Evolutionary conservation across 2,113 vertebrate genomes (phyloP).

Genomic region (Sclerurus mexicanus): DNA sequence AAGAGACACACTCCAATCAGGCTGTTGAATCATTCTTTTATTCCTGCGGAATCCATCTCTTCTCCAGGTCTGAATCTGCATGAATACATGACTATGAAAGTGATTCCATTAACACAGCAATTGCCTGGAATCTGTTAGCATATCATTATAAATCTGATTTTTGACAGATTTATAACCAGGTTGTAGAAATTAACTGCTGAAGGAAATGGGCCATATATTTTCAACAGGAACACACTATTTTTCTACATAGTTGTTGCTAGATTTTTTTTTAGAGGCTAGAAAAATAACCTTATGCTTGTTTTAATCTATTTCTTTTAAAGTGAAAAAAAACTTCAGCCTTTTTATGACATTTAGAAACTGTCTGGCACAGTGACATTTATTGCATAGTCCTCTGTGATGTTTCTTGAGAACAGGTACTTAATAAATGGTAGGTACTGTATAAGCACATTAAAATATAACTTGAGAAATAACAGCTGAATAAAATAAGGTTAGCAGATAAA

Average conservation of each 20-base stretch:
- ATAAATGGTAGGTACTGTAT: neutral
- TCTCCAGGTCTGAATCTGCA: neutral
- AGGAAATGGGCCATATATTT: slow-evolving; percentile 29
- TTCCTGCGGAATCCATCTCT: neutral
- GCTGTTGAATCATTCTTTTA: neutral
- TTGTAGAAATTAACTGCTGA: slow-evolving; percentile 41
- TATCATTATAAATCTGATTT: slow-evolving; percentile 43
- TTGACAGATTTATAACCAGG: slow-evolving; percentile 49
- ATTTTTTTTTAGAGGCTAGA: neutral
- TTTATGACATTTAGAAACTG: neutral
- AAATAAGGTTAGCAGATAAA: neutral
- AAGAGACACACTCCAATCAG: neutral
- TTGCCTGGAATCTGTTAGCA: slow-evolving; percentile 2
- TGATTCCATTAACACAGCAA: slow-evolving; percentile 5
- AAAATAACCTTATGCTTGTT: neutral
- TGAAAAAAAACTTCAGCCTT: neutral
- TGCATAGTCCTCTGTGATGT: neutral
- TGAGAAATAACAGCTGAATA: neutral
- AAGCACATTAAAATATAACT: neutral
- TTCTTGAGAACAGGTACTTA: neutral
- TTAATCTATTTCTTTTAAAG: neutral
- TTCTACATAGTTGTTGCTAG: neutral
- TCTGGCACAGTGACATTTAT: neutral
- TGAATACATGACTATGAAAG: neutral
- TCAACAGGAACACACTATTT: slow-evolving; percentile 19